These are phyloP conservation scores for Eucera pruinosa DNA, from an alignment of 2,888 invertebrate genomes.

Conservation along the genomic window DNA sequence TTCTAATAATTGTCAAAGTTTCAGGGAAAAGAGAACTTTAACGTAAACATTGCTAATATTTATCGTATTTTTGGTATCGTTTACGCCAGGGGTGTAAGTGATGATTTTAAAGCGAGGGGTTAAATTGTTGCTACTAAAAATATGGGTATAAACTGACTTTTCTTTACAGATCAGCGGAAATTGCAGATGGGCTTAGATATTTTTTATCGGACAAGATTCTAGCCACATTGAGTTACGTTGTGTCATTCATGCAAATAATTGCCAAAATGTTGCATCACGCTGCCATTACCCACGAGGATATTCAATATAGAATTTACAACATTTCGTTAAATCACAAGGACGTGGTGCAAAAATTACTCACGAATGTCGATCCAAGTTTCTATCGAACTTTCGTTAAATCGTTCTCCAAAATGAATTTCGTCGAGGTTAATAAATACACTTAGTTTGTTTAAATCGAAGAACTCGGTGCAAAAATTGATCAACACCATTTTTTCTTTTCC, in stretches of 20 bases:
- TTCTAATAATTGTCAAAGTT: too few relatives aligned
- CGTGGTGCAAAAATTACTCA: constrained; percentile 71
- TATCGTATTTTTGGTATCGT: too few relatives aligned
- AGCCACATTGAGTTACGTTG: constrained; percentile 73
- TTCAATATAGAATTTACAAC: constrained; percentile 68
- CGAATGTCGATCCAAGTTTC: constrained; percentile 70
- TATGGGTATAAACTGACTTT: too few relatives aligned
- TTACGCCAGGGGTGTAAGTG: too few relatives aligned
- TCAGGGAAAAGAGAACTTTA: too few relatives aligned
- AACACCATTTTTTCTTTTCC: too few relatives aligned
- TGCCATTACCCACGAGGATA: constrained; percentile 75
- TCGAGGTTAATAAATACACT: constrained; percentile 64
- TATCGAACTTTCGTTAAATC: constrained; percentile 72
- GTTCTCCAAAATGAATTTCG: constrained; percentile 72
- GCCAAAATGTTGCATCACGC: constrained; percentile 75
- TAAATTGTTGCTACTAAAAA: too few relatives aligned
- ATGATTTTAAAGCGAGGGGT: too few relatives aligned
- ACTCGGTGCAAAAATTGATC: too few relatives aligned
- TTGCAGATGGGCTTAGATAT: constrained; percentile 71
- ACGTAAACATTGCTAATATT: too few relatives aligned
- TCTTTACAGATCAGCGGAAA: constrained; percentile 75
- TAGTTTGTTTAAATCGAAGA: too few relatives aligned
- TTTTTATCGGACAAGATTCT: constrained; percentile 74
- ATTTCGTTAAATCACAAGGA: constrained; percentile 70
- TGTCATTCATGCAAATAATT: constrained; percentile 73